Conservation (phyloP, 2,113 vertebrate genomes). For the Hippoglossus stenolepis region DNA sequence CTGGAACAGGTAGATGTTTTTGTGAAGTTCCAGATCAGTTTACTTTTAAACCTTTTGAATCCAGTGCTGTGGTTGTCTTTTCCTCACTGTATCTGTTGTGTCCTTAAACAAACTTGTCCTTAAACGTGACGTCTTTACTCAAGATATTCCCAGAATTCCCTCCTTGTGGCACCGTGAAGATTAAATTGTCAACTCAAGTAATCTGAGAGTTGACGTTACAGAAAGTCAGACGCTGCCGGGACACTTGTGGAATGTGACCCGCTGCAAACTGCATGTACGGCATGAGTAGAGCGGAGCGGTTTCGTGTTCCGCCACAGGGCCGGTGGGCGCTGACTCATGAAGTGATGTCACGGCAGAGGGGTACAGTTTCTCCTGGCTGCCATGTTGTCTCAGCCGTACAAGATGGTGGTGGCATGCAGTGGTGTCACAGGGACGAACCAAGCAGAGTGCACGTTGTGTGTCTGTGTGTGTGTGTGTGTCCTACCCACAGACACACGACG, state of each 20-base stretch:
- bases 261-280: slow-evolving; percentile 41
- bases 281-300: slow-evolving; percentile 42
- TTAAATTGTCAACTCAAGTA: slow-evolving; percentile 1
- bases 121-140: too few relatives aligned
- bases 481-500: neutral
- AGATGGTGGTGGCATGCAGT: slow-evolving; percentile 41
- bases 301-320: slow-evolving; percentile 59
- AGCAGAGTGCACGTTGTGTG: neutral
- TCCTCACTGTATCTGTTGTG: too few relatives aligned
- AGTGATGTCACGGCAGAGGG: slow-evolving; percentile 72
- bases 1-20: neutral
- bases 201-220: slow-evolving; percentile 4
- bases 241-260: slow-evolving; percentile 43
- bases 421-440: neutral
- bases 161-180: neutral
- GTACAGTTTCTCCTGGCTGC: slow-evolving; percentile 53
- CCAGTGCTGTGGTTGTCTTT: too few relatives aligned
- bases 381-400: slow-evolving; percentile 48
- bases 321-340: slow-evolving; percentile 74
- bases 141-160: neutral
- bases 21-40: too few relatives aligned
- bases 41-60: too few relatives aligned
- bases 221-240: neutral
- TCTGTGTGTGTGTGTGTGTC: neutral
- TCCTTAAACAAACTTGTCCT: too few relatives aligned